Evolutionary conservation across 2,797 vertebrate genomes (phyloP).

Genomic region (Sebastes dallii): DNA sequence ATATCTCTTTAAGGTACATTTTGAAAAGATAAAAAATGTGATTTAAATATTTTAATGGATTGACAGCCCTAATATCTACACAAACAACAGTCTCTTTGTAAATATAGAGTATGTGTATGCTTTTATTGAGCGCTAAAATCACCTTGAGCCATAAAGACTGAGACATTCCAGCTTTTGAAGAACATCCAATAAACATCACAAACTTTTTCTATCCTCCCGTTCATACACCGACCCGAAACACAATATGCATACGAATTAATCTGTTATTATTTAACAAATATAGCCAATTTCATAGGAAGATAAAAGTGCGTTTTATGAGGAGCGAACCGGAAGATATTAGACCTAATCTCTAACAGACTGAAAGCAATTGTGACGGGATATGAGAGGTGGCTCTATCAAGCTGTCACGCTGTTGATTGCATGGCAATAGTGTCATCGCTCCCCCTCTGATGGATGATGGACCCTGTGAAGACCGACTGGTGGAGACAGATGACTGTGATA

Average conservation of each 20-base stretch:
- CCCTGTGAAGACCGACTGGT: slow-evolving; percentile 6
- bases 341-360: slow-evolving; percentile 1
- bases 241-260: neutral
- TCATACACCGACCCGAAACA: neutral
- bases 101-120: neutral
- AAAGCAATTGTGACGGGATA: slow-evolving; percentile 29
- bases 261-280: neutral
- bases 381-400: slow-evolving; percentile 54
- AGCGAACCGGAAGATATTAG: slow-evolving; percentile 3
- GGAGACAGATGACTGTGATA: slow-evolving; percentile 53
- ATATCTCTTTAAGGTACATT: too few relatives aligned
- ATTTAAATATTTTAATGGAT: too few relatives aligned
- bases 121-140: neutral
- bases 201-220: neutral
- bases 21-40: too few relatives aligned
- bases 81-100: neutral
- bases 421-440: slow-evolving; percentile 32
- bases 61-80: too few relatives aligned
- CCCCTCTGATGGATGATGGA: slow-evolving; percentile 47
- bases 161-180: neutral
- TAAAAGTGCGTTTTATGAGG: neutral
- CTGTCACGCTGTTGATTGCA: slow-evolving; percentile 55
- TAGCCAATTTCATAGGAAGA: neutral
- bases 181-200: neutral
- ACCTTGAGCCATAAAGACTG: neutral